Percentiles rank a stretch among this genome's conserved stretches.
Evolutionary conservation across 2,797 vertebrate genomes (phyloP).

Genomic region (Mionectes olivaceus): DNA sequence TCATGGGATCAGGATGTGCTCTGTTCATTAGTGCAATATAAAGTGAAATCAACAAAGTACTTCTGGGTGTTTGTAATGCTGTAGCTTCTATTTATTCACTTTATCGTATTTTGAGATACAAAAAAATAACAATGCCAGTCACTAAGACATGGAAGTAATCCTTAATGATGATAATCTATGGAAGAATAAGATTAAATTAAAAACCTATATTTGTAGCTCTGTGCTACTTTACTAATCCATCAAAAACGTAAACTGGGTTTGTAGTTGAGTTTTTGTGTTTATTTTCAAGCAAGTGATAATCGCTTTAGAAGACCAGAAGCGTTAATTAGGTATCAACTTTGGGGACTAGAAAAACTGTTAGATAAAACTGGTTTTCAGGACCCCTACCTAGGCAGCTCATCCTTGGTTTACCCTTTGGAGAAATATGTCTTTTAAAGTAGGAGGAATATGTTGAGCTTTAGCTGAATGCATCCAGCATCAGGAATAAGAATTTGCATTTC

Average conservation of each 20-base stretch:
- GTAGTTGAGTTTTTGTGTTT: not conserved
- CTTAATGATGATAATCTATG: not conserved
- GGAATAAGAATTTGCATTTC: not conserved
- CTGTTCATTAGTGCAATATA: not conserved
- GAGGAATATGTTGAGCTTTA: not conserved
- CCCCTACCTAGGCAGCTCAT: not conserved
- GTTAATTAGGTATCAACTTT: not conserved
- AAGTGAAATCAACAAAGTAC: not conserved
- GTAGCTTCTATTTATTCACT: not conserved
- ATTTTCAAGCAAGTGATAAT: constrained; percentile 10
- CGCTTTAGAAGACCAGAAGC: not conserved
- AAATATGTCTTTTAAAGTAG: not conserved
- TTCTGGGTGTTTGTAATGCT: not conserved
- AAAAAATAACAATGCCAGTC: not conserved
- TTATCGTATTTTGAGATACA: not conserved
- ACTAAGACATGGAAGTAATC: not conserved
- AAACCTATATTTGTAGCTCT: not conserved
- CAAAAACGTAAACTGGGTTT: not conserved
- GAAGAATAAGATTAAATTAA: not conserved
- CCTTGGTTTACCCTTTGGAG: not conserved
- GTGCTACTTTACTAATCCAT: not conserved
- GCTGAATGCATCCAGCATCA: not conserved
- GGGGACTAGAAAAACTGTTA: not conserved
- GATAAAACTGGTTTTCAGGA: not conserved
- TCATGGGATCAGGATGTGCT: not conserved